Evolutionary conservation across 2,888 invertebrate genomes (phyloP).

Genomic region (Lordiphosa fenestrarum): DNA sequence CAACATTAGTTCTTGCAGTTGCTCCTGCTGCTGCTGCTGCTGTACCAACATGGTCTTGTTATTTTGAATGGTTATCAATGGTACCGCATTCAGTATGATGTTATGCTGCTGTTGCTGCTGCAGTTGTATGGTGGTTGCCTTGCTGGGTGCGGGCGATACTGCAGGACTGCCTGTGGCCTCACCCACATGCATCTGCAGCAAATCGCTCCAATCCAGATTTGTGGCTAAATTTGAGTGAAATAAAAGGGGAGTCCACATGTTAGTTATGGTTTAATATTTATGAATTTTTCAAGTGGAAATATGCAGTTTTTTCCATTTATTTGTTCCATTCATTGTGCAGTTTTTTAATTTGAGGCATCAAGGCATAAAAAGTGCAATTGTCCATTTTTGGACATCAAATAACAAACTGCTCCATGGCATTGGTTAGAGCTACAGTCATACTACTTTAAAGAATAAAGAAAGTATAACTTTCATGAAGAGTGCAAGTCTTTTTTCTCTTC

Average conservation of each 20-base stretch:
- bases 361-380: too few species aligned
- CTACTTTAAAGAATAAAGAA: too few species aligned
- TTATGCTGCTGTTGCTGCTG: constrained; percentile 70
- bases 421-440: too few species aligned
- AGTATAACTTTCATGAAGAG: too few species aligned
- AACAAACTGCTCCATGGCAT: too few species aligned
- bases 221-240: constrained; percentile 52
- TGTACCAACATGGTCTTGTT: constrained; percentile 70
- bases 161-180: constrained; percentile 52
- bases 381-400: too few species aligned
- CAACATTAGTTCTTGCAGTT: constrained; percentile 47
- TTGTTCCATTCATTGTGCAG: too few species aligned
- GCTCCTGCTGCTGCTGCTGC: constrained; percentile 47
- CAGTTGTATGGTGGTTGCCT: constrained; percentile 52
- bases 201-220: constrained; percentile 79
- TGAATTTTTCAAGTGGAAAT: not conserved
- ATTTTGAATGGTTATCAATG: constrained; percentile 78
- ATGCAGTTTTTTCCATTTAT: too few species aligned
- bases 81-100: constrained; percentile 76
- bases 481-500: too few species aligned
- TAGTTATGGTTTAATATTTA: too few species aligned
- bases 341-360: too few species aligned
- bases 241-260: too few species aligned
- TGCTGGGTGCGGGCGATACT: constrained; percentile 44
- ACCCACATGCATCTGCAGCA: constrained; percentile 76